A percentile compares a stretch with the other conserved stretches of the same genome.
Conservation (phyloP, 2,888 invertebrate genomes). For the Conistra vaccinii region DNA sequence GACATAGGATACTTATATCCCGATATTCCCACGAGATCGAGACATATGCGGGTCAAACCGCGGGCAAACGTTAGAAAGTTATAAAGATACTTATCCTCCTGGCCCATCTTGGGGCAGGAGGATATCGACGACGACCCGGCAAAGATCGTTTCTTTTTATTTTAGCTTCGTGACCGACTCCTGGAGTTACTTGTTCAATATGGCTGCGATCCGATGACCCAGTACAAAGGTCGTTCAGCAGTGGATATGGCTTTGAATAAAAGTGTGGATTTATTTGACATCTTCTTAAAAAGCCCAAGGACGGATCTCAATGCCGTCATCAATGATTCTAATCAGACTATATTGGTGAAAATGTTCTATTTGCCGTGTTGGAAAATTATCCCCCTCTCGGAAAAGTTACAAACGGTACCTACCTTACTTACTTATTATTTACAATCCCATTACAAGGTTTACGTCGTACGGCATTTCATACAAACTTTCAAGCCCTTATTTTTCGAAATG, state of each 20-base stretch:
- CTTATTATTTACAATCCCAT: too few relatives aligned
- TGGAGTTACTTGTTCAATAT: conserved; percentile 79
- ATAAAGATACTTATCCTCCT: neutral
- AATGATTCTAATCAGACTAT: conserved; percentile 80
- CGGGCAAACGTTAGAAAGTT: neutral
- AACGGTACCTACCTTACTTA: conserved; percentile 69
- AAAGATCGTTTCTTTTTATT: too few relatives aligned
- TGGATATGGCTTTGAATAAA: conserved; percentile 78
- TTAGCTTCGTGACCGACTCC: conserved; percentile 74
- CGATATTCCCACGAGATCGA: too few relatives aligned
- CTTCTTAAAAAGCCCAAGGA: conserved; percentile 77
- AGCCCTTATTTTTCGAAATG: too few relatives aligned
- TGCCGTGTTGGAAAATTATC: conserved; percentile 76
- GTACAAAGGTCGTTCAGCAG: conserved; percentile 79
- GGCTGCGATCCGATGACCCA: conserved; percentile 75
- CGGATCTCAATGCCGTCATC: conserved; percentile 80
- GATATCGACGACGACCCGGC: too few relatives aligned
- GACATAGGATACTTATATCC: too few relatives aligned
- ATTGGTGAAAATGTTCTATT: conserved; percentile 80
- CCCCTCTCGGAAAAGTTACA: conserved; percentile 72
- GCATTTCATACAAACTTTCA: too few relatives aligned
- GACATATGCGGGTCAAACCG: neutral
- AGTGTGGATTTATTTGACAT: conserved; percentile 74
- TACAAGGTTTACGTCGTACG: too few relatives aligned
- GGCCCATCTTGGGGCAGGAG: too few relatives aligned